phyloP scores from a whole-genome alignment of 2,113 vertebrate genomes.

The Tringa solitaria region DNA sequence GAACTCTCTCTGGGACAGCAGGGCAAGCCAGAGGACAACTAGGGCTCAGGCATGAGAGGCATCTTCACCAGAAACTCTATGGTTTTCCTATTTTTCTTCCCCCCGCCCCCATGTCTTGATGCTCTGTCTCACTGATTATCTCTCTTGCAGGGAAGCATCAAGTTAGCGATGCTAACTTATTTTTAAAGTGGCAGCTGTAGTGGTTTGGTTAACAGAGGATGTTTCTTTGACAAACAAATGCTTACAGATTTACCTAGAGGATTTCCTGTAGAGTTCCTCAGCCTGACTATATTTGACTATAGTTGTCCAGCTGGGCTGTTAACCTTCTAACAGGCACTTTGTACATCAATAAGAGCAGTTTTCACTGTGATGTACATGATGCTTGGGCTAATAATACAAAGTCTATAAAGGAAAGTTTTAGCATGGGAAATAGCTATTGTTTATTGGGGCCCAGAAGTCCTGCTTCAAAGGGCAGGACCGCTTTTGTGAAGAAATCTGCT shows the following conservation, averaged over 20 bases:
- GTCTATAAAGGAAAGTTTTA: neutral
- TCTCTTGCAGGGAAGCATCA: neutral
- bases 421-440: neutral
- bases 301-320: neutral
- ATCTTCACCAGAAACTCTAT: neutral
- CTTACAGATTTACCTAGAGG: neutral
- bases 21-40: neutral
- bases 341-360: neutral
- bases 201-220: neutral
- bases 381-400: neutral
- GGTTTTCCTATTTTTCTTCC: neutral
- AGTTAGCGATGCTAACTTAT: rapidly evolving
- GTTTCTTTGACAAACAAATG: neutral
- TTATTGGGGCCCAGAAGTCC: neutral
- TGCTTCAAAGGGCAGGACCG: neutral
- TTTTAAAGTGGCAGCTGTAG: neutral
- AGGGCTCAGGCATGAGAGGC: neutral
- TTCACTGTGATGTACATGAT: rapidly evolving
- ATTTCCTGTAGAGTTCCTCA: neutral
- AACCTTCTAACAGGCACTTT: neutral
- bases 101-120: neutral
- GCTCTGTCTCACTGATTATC: neutral
- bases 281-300: neutral
- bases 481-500: neutral
- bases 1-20: neutral